Conservation (phyloP, 2,113 vertebrate species). For the Tringa solitaria region DNA sequence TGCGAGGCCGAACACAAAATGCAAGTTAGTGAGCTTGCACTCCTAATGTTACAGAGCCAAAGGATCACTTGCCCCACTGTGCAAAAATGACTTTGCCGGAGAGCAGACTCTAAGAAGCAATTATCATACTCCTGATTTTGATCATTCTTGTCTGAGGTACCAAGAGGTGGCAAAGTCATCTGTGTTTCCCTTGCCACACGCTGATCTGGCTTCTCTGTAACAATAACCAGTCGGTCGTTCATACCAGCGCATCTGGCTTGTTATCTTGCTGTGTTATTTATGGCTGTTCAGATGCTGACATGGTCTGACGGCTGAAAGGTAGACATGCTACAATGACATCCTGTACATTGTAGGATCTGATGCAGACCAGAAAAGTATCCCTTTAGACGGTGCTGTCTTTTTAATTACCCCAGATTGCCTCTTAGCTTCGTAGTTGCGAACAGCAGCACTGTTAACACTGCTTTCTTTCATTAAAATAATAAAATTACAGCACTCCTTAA, state of each 20-base stretch:
- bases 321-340: not conserved
- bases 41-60: not conserved
- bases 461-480: not conserved
- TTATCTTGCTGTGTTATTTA: not conserved
- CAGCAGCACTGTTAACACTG: not conserved
- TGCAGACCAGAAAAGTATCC: not conserved
- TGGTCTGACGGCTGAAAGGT: not conserved
- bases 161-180: not conserved
- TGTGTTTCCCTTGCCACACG: not conserved
- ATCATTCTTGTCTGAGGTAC: not conserved
- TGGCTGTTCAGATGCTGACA: not conserved
- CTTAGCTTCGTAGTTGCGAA: not conserved
- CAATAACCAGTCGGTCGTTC: not conserved
- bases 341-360: not conserved
- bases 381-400: not conserved
- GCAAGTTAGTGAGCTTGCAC: not conserved
- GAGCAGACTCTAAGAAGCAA: not conserved
- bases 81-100: not conserved
- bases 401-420: not conserved
- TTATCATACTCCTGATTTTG: fast-evolving
- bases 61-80: not conserved
- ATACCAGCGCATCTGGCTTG: conserved; percentile 2
- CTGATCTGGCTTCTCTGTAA: not conserved
- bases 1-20: not conserved
- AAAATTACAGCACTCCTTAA: not conserved